Evolutionary conservation across 2,888 invertebrate genomes (phyloP), one percentile per base, ranked within the genome.

Genomic region (Pristionchus exspectatus): DNA sequence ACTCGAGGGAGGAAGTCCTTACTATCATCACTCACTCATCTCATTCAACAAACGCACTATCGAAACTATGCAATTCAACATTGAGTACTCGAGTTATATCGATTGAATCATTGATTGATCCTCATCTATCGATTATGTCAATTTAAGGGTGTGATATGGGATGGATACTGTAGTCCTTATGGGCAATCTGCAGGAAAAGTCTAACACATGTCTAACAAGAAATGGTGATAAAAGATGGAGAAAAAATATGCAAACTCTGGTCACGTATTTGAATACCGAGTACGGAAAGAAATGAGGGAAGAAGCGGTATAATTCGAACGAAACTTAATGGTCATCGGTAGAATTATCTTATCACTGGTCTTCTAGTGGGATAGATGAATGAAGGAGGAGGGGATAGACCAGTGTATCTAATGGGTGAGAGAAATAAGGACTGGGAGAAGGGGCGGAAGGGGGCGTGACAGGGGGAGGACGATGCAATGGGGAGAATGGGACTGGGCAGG

Each of bases 11-110:
- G 81, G 50, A 50, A 50, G 50, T 54, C 81, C 38, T 38, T 21
- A n/a, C n/a, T 54, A 18, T 81, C 81, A 54, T 54, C 81, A 24
- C 54, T 50, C 81, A 50, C 81, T 21, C 21, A 30, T 50, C 81
- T 21, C 21, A 30, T 50, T 50, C 44, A 77, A 44, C 33, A 16
- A 30, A 9, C 74, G 44, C 74, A 77, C 24, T 27, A 74, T 74
- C 74, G 12, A 74, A 16, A 38, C 38, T 33, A 74, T 81, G n/a
- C 12, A n/a, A 81, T 81, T 81, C 44, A 27, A 33, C 81, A 81
- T 81, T 54, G 81, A 81, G 81, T 81, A 81, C 50, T 81, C 50
- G 81, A 81, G 81, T 81, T 50, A 81, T 81, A 81, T 81, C 50
- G 81, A 81, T 81, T 81, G 50, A 81, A 30, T 74, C 21, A 74